Percentiles rank a stretch among this genome's conserved stretches.
Conservation (phyloP, 1,140 invertebrate species). For the Lordiphosa clarofinis region DNA sequence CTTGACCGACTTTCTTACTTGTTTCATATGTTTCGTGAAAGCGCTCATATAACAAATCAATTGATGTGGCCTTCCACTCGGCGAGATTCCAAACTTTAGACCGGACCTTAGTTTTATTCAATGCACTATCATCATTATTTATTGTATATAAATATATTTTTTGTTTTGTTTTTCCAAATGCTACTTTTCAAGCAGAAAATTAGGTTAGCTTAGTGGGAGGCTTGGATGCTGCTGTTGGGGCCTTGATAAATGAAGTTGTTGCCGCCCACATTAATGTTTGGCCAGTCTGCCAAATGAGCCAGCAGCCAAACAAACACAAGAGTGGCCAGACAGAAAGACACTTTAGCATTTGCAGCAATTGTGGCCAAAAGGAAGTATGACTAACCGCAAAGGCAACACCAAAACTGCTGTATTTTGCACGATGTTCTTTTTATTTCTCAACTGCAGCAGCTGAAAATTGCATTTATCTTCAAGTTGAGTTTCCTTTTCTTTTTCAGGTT, state of each 20-base stretch:
- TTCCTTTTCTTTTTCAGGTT: conserved; percentile 35
- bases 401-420: conserved; percentile 5
- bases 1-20: too few relatives aligned
- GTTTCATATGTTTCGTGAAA: too few relatives aligned
- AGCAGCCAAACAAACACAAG: neutral
- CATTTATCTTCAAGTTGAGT: conserved; percentile 68
- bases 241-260: conserved; percentile 72
- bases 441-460: conserved; percentile 54
- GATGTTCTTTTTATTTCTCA: conserved; percentile 9
- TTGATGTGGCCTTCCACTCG: too few relatives aligned
- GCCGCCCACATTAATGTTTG: conserved; percentile 46
- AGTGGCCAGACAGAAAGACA: conserved; percentile 14
- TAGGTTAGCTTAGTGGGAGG: conserved; percentile 36
- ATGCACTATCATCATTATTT: too few relatives aligned
- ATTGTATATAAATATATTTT: too few relatives aligned
- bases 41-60: too few relatives aligned
- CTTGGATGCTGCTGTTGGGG: conserved; percentile 17
- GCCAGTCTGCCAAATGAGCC: conserved; percentile 53
- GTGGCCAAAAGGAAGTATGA: conserved; percentile 8
- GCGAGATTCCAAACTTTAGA: too few relatives aligned
- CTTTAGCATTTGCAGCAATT: conserved; percentile 28
- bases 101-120: too few relatives aligned
- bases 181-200: conserved; percentile 24
- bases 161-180: conserved; percentile 2
- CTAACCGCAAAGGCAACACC: conserved; percentile 15